Percentiles rank a stretch among this genome's conserved stretches.
Evolutionary conservation across 2,113 vertebrate genomes (phyloP).

Genomic region (Phaethon lepturus): DNA sequence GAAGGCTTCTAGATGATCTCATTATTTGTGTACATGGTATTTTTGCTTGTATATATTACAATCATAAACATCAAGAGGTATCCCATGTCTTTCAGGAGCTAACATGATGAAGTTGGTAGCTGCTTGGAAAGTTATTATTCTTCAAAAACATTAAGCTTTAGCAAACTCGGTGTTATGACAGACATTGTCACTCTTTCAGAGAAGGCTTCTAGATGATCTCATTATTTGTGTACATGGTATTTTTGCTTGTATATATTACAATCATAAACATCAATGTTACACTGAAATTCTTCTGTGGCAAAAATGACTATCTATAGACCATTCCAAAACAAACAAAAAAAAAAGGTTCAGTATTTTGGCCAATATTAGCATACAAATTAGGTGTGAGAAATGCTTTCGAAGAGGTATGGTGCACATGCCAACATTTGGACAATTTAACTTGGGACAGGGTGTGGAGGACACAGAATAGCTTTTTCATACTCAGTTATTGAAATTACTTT

Average conservation of each 20-base stretch:
- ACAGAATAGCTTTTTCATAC: fast-evolving
- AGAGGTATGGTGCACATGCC: neutral
- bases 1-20: neutral
- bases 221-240: neutral
- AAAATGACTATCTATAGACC: neutral
- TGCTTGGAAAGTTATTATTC: neutral
- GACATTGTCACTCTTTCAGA: neutral
- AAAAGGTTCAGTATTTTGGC: neutral
- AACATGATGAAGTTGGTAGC: neutral
- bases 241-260: neutral
- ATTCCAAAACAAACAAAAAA: neutral
- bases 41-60: neutral
- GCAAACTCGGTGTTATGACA: neutral
- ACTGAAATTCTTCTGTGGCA: neutral
- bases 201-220: neutral
- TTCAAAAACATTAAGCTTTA: neutral
- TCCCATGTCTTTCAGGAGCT: neutral
- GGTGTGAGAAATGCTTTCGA: neutral
- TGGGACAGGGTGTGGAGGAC: fast-evolving
- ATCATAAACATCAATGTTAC: neutral
- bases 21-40: neutral
- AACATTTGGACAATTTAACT: neutral
- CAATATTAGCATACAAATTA: neutral
- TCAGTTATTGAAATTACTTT: too few relatives aligned
- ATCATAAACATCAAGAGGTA: neutral